Conservation (phyloP, 2,113 vertebrate species). For the Apodemus speciosus region DNA sequence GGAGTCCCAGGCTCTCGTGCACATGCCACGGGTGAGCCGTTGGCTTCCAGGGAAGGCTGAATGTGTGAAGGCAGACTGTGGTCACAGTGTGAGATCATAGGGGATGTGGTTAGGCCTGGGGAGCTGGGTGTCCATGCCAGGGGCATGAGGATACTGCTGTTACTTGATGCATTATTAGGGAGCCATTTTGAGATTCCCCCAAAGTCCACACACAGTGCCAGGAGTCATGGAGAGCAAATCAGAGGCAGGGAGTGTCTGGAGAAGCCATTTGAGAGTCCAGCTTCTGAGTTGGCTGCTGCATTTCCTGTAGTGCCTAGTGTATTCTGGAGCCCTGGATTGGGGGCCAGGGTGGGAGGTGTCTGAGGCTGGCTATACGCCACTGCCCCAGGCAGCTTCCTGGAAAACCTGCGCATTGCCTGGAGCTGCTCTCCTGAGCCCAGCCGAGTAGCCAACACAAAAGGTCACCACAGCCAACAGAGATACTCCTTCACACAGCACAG, state of each 20-base stretch:
- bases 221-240: slow-evolving; percentile 30
- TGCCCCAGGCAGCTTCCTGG: not conserved
- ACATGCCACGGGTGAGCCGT: not conserved
- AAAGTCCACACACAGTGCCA: slow-evolving; percentile 47
- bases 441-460: not conserved
- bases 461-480: not conserved
- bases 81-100: slow-evolving; percentile 61
- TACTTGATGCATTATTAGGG: slow-evolving; percentile 25
- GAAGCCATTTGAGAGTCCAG: slow-evolving; percentile 55
- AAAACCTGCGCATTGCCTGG: not conserved
- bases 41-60: slow-evolving; percentile 38
- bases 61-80: not conserved
- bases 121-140: not conserved
- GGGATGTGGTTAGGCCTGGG: slow-evolving; percentile 60
- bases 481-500: not conserved
- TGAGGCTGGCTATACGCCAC: not conserved
- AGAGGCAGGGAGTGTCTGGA: slow-evolving; percentile 56
- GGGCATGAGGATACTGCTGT: slow-evolving; percentile 35
- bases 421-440: not conserved
- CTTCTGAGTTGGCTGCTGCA: slow-evolving; percentile 61
- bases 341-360: not conserved
- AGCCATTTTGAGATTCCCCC: slow-evolving; percentile 69
- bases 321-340: slow-evolving; percentile 12
- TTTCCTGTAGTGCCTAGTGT: slow-evolving; percentile 23
- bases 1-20: not conserved